Evolutionary conservation across 2,797 vertebrate species (phyloP), one percentile per base, ranked within the genome.

Genomic region (Micrastur ruficollis): DNA sequence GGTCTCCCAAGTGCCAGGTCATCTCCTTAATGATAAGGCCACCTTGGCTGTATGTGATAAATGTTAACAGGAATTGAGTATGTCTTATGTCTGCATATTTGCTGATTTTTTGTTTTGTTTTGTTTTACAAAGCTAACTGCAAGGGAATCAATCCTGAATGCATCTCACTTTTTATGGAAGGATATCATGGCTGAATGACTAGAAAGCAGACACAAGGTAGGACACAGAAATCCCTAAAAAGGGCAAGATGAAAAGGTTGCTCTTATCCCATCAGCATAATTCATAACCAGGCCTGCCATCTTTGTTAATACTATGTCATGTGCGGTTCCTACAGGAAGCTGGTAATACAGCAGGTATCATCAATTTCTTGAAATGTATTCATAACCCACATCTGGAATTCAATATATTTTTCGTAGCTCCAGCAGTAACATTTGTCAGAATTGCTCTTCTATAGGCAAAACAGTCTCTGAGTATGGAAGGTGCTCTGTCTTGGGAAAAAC

Each of bases 1-100:
- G 23, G 17, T 79, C 56, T 93, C 72, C 23, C 31, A 70, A 88
- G 42, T 58, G 29, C 32, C 71, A 71, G 52, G 55, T 61, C 14
- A 90, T 91, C 94, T 95, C 72, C 80, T 88, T 83, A 86, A 91
- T 91, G 68, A 31, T 74, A 91, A 86, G 42, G 55, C 58, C 82
- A 92, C 65, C 80, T 75, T 96, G 44, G 42, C 20, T 74, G 9
- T 20, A 56, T 29, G 27, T 74, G 61, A 80, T 65, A 93, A 90
- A 80, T 14, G 6, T 83, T 71, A 56, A 55, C 0, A 0, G 40
- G 29, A 86, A 90, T 58, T 61, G 29, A 85, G 16, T 63, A 53
- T 31, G 36, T 65, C 46, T 44, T 78, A 65, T 10, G 8, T 74
- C n/a, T 78, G 44, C 31, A 38, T 38, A 88, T 78, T 74, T 95